Percentiles rank a stretch among this genome's conserved stretches.
Evolutionary conservation across 1,140 invertebrate species (phyloP).

Genomic region (Copidosoma floridanum): DNA sequence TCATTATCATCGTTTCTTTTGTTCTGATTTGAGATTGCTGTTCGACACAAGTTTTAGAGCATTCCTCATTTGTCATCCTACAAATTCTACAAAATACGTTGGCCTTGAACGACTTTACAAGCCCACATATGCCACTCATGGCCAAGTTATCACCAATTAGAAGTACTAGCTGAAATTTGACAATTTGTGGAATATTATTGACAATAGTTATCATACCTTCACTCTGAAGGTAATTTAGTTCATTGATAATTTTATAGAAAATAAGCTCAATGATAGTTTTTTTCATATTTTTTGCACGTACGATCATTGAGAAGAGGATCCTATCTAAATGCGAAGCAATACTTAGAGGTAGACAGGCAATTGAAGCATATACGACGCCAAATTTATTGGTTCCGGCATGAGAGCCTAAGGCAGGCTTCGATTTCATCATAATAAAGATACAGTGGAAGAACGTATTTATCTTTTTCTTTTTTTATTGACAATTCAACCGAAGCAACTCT

Average conservation of each 20-base stretch:
- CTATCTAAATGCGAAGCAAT: slow-evolving; percentile 21
- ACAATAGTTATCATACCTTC: slow-evolving; percentile 17
- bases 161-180: slow-evolving; percentile 19
- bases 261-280: slow-evolving; percentile 40
- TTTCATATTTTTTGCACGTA: slow-evolving; percentile 30
- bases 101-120: slow-evolving; percentile 21
- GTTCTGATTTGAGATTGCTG: slow-evolving; percentile 2
- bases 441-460: too few species aligned
- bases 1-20: slow-evolving; percentile 17
- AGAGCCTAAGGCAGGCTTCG: slow-evolving; percentile 26
- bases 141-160: slow-evolving; percentile 25
- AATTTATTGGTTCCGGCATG: slow-evolving; percentile 31
- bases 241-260: slow-evolving; percentile 37
- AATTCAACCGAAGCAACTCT: too few species aligned
- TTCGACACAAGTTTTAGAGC: slow-evolving; percentile 5
- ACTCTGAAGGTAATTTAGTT: slow-evolving; percentile 20
- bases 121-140: slow-evolving; percentile 18
- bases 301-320: slow-evolving; percentile 30
- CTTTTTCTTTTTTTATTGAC: too few species aligned
- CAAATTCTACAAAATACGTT: slow-evolving; percentile 24
- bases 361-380: too few species aligned
- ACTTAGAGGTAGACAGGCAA: slow-evolving; percentile 28
- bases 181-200: background rate
- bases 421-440: slow-evolving; percentile 33
- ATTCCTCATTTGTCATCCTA: slow-evolving; percentile 5